Evolutionary conservation across 2,888 invertebrate genomes (phyloP).

Genomic region (Podabrus alpinus): DNA sequence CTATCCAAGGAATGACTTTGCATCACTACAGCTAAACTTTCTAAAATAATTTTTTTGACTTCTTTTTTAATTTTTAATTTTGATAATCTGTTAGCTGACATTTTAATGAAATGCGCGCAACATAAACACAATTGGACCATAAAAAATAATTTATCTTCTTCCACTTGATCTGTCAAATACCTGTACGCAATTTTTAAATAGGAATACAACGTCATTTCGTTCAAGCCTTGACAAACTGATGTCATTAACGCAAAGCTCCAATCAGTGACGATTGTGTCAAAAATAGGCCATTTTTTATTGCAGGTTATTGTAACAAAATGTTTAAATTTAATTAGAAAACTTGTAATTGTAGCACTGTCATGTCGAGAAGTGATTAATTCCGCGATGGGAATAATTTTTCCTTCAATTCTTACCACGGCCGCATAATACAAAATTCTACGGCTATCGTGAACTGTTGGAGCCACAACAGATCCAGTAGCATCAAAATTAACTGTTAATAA

Average conservation of each 20-base stretch:
- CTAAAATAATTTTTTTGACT: not conserved
- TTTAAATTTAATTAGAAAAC: not conserved
- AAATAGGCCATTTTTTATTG: not conserved
- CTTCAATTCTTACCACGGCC: not conserved
- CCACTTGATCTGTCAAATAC: not conserved
- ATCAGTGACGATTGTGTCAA: not conserved
- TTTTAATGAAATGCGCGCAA: constrained; percentile 4
- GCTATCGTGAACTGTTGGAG: not conserved
- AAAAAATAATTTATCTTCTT: not conserved
- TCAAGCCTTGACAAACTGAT: not conserved
- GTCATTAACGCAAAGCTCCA: not conserved
- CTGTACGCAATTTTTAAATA: not conserved
- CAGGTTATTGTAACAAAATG: not conserved
- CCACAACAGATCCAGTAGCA: not conserved
- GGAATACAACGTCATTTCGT: not conserved
- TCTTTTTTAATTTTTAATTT: not conserved
- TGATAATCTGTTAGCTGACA: not conserved
- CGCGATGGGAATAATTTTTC: not conserved
- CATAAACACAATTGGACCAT: not conserved
- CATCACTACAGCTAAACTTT: not conserved
- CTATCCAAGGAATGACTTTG: not conserved
- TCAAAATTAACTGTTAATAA: not conserved
- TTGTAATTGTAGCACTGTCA: not conserved
- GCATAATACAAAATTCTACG: not conserved
- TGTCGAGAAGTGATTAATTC: not conserved